Evolutionary conservation across 1,140 invertebrate genomes (phyloP).

Genomic region (Gonioctena quinquepunctata): DNA sequence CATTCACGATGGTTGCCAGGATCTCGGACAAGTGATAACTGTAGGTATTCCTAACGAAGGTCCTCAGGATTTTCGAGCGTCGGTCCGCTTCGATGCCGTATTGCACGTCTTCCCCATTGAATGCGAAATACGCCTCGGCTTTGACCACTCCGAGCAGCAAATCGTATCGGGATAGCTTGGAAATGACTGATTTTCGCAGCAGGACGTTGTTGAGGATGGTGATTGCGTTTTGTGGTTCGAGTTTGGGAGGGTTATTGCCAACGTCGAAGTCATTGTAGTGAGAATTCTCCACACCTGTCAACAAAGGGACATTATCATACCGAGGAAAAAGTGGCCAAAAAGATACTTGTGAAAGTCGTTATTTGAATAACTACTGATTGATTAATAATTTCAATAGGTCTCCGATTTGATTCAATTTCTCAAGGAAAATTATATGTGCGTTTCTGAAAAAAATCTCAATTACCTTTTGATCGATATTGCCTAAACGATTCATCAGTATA

Average conservation of each 20-base stretch:
- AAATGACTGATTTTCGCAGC: conserved; percentile 74
- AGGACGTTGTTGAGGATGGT: conserved; percentile 77
- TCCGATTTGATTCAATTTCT: too few relatives aligned
- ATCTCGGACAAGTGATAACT: conserved; percentile 84
- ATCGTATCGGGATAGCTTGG: conserved; percentile 80
- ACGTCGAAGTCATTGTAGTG: conserved; percentile 51
- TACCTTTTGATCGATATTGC: too few relatives aligned
- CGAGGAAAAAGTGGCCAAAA: too few relatives aligned
- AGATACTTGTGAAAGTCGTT: too few relatives aligned
- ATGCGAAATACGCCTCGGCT: conserved; percentile 84
- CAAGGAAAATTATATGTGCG: too few relatives aligned
- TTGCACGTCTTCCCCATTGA: conserved; percentile 88
- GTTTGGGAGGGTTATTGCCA: conserved; percentile 50
- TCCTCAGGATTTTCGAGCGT: conserved; percentile 85
- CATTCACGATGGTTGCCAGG: conserved; percentile 87
- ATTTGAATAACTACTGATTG: too few relatives aligned
- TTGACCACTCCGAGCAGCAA: conserved; percentile 91
- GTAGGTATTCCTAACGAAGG: conserved; percentile 92
- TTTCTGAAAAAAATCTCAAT: too few relatives aligned
- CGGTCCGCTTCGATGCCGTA: conserved; percentile 87
- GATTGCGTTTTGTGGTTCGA: conserved; percentile 64
- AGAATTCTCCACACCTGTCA: conserved; percentile 45
- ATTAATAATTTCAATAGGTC: too few relatives aligned
- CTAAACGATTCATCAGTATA: too few relatives aligned
- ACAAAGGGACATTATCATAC: conserved; percentile 2